phyloP scores from a whole-genome alignment of 2,888 invertebrate species.

The Furcula furcula region DNA sequence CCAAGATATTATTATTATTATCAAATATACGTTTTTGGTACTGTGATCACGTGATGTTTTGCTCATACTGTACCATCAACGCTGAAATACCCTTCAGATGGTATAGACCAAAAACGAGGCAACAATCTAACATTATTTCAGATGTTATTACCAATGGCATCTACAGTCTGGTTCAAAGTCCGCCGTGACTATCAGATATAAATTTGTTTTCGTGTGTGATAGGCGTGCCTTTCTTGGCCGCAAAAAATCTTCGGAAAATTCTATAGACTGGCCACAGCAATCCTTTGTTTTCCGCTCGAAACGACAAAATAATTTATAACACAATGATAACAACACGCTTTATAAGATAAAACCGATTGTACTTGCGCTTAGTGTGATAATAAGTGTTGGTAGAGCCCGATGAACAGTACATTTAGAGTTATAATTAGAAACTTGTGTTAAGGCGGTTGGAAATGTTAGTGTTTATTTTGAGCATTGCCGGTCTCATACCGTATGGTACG shows the following conservation, averaged over 20 bases:
- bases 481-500: conserved; percentile 60
- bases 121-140: conserved; percentile 20
- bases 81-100: neutral
- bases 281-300: conserved; percentile 45
- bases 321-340: conserved; percentile 54
- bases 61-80: neutral
- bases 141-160: conserved; percentile 9
- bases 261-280: conserved; percentile 19
- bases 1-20: too few relatives aligned
- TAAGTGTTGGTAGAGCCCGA: conserved; percentile 36
- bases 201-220: conserved; percentile 47
- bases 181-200: conserved; percentile 18
- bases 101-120: conserved; percentile 18
- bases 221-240: conserved; percentile 9
- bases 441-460: conserved; percentile 44
- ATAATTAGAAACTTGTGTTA: conserved; percentile 27
- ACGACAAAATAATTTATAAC: conserved; percentile 63
- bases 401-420: conserved; percentile 31
- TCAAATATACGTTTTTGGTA: neutral
- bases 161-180: conserved; percentile 23
- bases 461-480: conserved; percentile 44
- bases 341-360: conserved; percentile 55
- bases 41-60: neutral
- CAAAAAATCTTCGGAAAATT: conserved; percentile 24
- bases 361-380: conserved; percentile 62